A percentile compares a stretch with the other conserved stretches of the same genome.
Conservation (phyloP, 2,888 invertebrate species). For the Alitta virens region DNA sequence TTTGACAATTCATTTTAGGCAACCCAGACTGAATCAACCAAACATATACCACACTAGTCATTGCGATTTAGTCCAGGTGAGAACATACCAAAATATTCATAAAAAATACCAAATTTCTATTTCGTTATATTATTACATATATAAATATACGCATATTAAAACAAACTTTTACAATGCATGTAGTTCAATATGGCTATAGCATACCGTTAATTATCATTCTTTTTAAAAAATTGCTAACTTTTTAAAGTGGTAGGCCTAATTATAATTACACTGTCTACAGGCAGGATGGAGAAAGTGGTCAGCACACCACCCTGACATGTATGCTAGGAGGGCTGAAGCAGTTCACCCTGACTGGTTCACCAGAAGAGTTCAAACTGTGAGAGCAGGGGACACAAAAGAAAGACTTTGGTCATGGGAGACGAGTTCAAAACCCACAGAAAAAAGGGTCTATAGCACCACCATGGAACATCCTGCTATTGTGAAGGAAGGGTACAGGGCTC, state of each 20-base stretch:
- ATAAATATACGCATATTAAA: too few species aligned
- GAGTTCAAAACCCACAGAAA: slow-evolving; percentile 41
- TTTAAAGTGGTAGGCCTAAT: not conserved
- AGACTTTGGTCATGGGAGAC: slow-evolving; percentile 27
- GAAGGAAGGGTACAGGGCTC: slow-evolving; percentile 35
- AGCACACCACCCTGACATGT: slow-evolving; percentile 49
- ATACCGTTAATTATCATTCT: too few species aligned
- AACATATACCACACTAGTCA: slow-evolving; percentile 51
- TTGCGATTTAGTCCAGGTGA: slow-evolving; percentile 50
- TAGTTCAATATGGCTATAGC: too few species aligned
- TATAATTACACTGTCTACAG: slow-evolving; percentile 25
- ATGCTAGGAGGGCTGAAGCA: slow-evolving; percentile 43
- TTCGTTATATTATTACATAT: too few species aligned
- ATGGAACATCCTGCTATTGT: slow-evolving; percentile 37
- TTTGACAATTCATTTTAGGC: too few species aligned
- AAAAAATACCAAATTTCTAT: too few species aligned
- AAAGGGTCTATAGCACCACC: slow-evolving; percentile 40
- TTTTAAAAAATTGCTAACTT: not conserved
- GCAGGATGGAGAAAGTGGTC: slow-evolving; percentile 53
- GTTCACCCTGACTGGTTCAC: slow-evolving; percentile 52
- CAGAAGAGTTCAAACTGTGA: slow-evolving; percentile 39
- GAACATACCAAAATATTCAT: too few species aligned
- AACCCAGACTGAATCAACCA: slow-evolving; percentile 49
- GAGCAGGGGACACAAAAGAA: slow-evolving; percentile 35
- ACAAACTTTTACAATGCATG: too few species aligned